Conservation (phyloP, 1,140 invertebrate species). For the Aporrectodea caliginosa region DNA sequence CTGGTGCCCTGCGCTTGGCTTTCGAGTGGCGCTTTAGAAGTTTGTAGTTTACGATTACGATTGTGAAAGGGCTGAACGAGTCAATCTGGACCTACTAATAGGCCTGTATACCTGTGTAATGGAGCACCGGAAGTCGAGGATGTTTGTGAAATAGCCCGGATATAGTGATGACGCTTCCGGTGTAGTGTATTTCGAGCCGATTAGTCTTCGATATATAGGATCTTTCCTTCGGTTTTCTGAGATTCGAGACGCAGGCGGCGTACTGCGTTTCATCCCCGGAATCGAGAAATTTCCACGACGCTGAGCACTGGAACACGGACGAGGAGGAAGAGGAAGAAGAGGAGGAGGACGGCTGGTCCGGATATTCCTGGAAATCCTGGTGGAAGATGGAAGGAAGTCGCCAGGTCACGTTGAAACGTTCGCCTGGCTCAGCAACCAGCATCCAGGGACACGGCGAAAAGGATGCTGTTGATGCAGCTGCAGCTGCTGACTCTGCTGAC, state of each 20-base stretch:
- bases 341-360: neutral
- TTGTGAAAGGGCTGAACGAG: neutral
- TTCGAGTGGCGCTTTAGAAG: too few relatives aligned
- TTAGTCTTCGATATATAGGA: constrained; percentile 14
- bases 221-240: neutral
- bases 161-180: neutral
- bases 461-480: neutral
- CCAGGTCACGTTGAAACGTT: constrained; percentile 17
- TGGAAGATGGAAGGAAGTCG: constrained; percentile 13
- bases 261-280: constrained; percentile 15
- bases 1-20: too few relatives aligned
- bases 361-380: neutral
- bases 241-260: constrained; percentile 17
- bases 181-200: constrained; percentile 21
- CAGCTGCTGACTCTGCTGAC: neutral
- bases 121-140: constrained; percentile 8
- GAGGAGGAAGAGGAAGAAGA: neutral
- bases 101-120: neutral
- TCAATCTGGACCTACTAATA: neutral
- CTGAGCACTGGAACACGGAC: neutral
- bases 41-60: too few relatives aligned
- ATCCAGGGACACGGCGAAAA: constrained; percentile 12
- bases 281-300: constrained; percentile 19
- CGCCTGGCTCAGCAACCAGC: neutral
- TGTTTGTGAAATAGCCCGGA: neutral